Evolutionary conservation across 2,113 vertebrate species (phyloP), one percentile per base, ranked within the genome.

Genomic region (Chionis minor): DNA sequence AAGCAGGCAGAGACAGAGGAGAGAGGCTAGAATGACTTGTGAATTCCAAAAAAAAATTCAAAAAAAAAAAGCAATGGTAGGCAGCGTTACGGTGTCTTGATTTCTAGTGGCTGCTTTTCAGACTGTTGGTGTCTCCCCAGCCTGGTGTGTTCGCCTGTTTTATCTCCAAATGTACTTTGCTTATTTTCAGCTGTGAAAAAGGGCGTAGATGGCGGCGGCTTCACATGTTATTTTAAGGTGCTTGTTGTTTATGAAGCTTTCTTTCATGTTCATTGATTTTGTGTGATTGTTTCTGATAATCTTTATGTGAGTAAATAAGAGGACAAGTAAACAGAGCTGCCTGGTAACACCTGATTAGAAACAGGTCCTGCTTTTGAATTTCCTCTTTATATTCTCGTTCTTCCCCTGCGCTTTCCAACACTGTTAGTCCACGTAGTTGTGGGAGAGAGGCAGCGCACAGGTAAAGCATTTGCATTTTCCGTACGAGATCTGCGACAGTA

Each of bases 231-330:
- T 70, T 93, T 70, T 81, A 42, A 80, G 22, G 18, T 83, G 49
- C 80, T 84, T 28, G 11, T 66, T 62, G 30, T 30, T 65, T 13
- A 38, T 72, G 33, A 70, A 55, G 56, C 33, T 79, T 70, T 81
- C 82, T 92, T 91, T 79, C 51, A n/a, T 56, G 62, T n/a, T 79
- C 40, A 65, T 72, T 47, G 70, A 30, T 94, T 77, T 80, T 80
- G n/a, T 86, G 78, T 61, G 45, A 74, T 92, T 73, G 73, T 74
- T 78, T 84, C 56, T 47, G 32, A 78, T 85, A 69, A 65, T 8
- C 27, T 38, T 69, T 22, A 1, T 38, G 51, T 52, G 70, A 38
- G 61, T 79, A 38, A 49, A 9, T 52, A 40, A 80, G 51, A 82
- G 52, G 38, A 33, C 47, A 51, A 72, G 56, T 73, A 77, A 55